phyloP scores from a whole-genome alignment of 2,113 vertebrate species.

The Myotis brandtii region DNA sequence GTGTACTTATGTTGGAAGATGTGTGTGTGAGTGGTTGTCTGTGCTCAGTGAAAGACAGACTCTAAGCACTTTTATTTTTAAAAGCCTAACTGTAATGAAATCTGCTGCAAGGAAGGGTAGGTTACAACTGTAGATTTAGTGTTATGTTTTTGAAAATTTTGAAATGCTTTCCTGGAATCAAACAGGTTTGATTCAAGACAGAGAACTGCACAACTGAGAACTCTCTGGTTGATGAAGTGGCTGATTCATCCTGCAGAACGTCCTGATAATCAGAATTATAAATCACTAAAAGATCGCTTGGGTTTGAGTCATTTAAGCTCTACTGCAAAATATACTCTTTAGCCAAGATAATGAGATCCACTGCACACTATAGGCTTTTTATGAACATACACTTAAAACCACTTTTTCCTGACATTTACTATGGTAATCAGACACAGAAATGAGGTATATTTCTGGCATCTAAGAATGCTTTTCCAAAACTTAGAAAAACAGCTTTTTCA shows the following conservation, averaged over 20 bases:
- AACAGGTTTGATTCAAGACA: slow-evolving; percentile 65
- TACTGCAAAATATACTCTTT: slow-evolving; percentile 36
- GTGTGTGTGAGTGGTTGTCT: background rate
- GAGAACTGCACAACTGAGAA: slow-evolving; percentile 58
- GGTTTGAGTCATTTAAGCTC: slow-evolving; percentile 67
- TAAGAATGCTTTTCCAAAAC: background rate
- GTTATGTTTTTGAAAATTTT: slow-evolving; percentile 37
- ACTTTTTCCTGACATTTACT: slow-evolving; percentile 61
- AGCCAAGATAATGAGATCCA: slow-evolving; percentile 62
- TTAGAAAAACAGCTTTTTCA: slow-evolving; percentile 8
- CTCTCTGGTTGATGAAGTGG: slow-evolving; percentile 62
- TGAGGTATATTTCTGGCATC: slow-evolving; percentile 41
- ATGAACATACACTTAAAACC: slow-evolving; percentile 12
- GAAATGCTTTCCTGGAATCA: slow-evolving; percentile 49
- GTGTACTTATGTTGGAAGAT: background rate
- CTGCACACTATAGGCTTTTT: background rate
- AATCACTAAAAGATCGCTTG: slow-evolving; percentile 57
- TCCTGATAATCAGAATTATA: slow-evolving; percentile 72
- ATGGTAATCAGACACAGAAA: slow-evolving; percentile 52
- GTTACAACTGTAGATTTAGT: slow-evolving; percentile 53
- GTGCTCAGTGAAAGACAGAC: background rate
- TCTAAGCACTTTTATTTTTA: slow-evolving; percentile 39
- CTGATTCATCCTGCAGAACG: slow-evolving; percentile 44
- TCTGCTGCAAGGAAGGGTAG: slow-evolving; percentile 39
- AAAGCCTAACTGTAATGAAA: slow-evolving; percentile 67